These are phyloP conservation scores for Phoxinus dragarum DNA, from an alignment of 2,797 vertebrate species.

Conservation along the genomic window DNA sequence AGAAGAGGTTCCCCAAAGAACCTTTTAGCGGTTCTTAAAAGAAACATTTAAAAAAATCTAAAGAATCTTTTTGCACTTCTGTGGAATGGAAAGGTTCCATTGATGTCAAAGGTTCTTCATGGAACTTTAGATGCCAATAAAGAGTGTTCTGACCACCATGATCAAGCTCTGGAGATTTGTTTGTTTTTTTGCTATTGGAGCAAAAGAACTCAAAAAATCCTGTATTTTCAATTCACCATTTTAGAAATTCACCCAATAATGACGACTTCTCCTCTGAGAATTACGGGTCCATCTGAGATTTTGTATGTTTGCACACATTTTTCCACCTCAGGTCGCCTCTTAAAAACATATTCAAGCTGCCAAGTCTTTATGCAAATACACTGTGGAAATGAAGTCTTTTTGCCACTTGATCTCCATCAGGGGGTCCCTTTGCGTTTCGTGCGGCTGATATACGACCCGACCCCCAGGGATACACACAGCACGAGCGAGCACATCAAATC, in stretches of 20 bases:
- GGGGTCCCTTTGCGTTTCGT: constrained; percentile 30
- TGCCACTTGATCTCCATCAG: constrained; percentile 34
- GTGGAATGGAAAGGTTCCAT: background rate
- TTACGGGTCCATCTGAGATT: background rate
- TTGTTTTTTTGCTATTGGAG: background rate
- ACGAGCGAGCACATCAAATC: constrained; percentile 66
- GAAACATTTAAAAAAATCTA: background rate
- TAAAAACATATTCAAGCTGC: constrained; percentile 5
- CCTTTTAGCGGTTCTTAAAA: background rate
- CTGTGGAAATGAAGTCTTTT: constrained; percentile 38
- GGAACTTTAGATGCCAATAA: background rate
- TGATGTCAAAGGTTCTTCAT: background rate
- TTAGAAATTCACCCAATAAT: background rate
- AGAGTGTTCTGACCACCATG: too few relatives aligned
- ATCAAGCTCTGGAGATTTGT: too few relatives aligned
- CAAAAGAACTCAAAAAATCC: background rate
- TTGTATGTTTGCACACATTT: constrained; percentile 69
- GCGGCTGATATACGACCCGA: constrained; percentile 58
- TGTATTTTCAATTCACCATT: background rate
- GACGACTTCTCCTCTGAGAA: background rate
- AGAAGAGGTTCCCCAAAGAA: background rate
- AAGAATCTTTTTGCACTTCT: background rate
- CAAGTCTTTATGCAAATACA: constrained; percentile 63
- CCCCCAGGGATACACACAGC: constrained; percentile 66
- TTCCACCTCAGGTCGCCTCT: constrained; percentile 69